These are phyloP conservation scores for Parthenolecanium corni DNA, from an alignment of 2,888 invertebrate genomes.

Conservation along the genomic window DNA sequence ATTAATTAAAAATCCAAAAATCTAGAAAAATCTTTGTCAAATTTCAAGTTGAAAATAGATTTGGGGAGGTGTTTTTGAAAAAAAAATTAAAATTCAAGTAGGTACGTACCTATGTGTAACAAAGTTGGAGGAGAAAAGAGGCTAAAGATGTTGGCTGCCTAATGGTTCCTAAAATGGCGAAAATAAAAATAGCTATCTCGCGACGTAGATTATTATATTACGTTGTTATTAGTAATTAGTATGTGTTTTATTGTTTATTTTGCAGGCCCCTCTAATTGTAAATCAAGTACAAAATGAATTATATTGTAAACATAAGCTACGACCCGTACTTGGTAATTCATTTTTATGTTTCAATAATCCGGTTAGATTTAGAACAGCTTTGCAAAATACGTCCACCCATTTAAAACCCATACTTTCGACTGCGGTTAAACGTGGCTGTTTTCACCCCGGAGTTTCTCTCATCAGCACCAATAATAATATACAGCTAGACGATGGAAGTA, in stretches of 20 bases:
- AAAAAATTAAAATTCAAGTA: too few species aligned
- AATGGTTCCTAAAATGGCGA: too few species aligned
- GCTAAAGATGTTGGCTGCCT: too few species aligned
- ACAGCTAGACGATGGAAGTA: conserved; percentile 43
- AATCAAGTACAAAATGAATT: not conserved
- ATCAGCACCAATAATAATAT: conserved; percentile 53
- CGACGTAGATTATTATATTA: too few species aligned
- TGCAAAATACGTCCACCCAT: not conserved
- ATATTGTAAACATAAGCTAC: not conserved
- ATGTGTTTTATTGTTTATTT: not conserved
- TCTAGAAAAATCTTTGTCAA: too few species aligned
- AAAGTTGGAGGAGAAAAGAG: too few species aligned
- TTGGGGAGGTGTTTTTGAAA: too few species aligned
- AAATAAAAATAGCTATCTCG: too few species aligned
- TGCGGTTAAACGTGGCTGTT: conserved; percentile 55
- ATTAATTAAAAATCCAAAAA: too few species aligned
- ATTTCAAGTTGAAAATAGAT: too few species aligned
- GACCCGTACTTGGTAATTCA: not conserved
- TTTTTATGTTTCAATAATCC: conserved; percentile 3
- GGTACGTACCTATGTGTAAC: too few species aligned
- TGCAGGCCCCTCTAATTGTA: conserved; percentile 11
- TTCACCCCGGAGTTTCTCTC: conserved; percentile 76
- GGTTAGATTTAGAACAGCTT: conserved; percentile 6
- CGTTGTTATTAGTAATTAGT: not conserved
- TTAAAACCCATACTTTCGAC: not conserved